phyloP scores from a whole-genome alignment of 2,888 invertebrate species.

The Morpho deidamia region DNA sequence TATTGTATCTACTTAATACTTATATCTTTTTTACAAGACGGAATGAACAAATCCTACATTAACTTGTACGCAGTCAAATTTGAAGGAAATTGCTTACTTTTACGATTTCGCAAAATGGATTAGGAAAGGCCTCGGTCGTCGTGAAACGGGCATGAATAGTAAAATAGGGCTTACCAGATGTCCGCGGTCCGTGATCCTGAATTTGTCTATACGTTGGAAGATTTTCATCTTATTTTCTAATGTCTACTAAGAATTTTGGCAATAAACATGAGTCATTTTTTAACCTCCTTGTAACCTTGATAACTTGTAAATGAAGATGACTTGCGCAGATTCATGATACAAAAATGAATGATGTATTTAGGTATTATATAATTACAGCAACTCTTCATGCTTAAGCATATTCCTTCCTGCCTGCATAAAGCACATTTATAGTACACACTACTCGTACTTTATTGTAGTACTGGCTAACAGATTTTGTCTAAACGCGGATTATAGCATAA shows the following conservation, averaged over 20 bases:
- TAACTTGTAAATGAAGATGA: too few relatives aligned
- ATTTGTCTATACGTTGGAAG: constrained; percentile 19
- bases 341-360: too few relatives aligned
- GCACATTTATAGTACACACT: too few relatives aligned
- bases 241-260: background rate
- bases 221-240: constrained; percentile 5
- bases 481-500: too few relatives aligned
- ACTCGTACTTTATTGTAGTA: too few relatives aligned
- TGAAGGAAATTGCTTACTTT: constrained; percentile 18
- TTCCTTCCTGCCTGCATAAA: too few relatives aligned
- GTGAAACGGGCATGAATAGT: constrained; percentile 20
- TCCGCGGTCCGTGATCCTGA: constrained; percentile 14
- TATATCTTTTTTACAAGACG: background rate
- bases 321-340: too few relatives aligned
- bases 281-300: background rate
- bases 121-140: constrained; percentile 16
- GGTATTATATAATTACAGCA: too few relatives aligned
- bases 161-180: constrained; percentile 18
- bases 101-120: constrained; percentile 18
- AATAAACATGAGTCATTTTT: background rate
- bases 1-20: too few relatives aligned
- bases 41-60: background rate
- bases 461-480: too few relatives aligned
- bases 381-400: too few relatives aligned
- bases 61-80: constrained; percentile 6